Evolutionary conservation across 2,888 invertebrate genomes (phyloP).

Genomic region (Diachrysia chrysitis): DNA sequence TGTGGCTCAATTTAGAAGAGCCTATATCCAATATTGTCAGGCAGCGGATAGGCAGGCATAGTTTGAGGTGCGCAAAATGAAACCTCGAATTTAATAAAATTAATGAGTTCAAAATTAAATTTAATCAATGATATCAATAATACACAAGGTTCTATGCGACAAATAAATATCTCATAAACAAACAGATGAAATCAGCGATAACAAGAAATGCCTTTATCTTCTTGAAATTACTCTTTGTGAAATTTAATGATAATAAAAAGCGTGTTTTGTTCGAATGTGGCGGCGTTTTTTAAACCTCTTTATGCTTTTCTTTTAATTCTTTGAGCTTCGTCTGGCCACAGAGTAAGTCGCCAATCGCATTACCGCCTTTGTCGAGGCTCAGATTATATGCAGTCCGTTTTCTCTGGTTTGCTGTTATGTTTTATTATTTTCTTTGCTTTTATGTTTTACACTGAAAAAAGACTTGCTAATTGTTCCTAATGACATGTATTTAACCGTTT

Average conservation of each 20-base stretch:
- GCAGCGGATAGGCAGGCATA: too few species aligned
- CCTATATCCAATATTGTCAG: too few species aligned
- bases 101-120: too few species aligned
- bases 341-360: constrained; percentile 59
- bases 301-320: constrained; percentile 43
- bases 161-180: too few species aligned
- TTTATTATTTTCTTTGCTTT: constrained; percentile 17
- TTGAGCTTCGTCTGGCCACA: constrained; percentile 45
- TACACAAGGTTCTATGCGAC: too few species aligned
- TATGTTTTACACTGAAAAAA: constrained; percentile 2
- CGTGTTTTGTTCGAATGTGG: constrained; percentile 27
- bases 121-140: too few species aligned
- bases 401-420: constrained; percentile 25
- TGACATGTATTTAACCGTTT: too few species aligned
- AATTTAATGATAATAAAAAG: constrained; percentile 17
- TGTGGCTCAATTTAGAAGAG: too few species aligned
- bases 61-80: too few species aligned
- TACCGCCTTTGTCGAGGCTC: constrained; percentile 51
- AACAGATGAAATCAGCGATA: neutral
- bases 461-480: neutral
- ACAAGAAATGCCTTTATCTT: neutral
- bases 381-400: constrained; percentile 11
- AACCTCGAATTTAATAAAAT: too few species aligned
- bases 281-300: constrained; percentile 47
- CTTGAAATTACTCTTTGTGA: neutral